These are phyloP conservation scores for Tragopan temminckii DNA, from an alignment of 2,797 vertebrate species.

Conservation along the genomic window DNA sequence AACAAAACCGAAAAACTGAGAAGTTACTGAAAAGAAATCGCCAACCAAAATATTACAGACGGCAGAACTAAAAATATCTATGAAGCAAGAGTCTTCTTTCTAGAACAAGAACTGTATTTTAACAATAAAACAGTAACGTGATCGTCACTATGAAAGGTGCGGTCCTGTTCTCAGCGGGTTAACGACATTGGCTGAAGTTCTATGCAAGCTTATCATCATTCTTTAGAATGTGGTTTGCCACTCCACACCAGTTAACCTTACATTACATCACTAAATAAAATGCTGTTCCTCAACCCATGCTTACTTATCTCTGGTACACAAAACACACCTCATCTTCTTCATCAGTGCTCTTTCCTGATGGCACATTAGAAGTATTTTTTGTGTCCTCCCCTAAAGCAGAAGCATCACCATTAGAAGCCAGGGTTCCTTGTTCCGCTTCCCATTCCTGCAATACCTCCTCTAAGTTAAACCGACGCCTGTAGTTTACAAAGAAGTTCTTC, in stretches of 20 bases:
- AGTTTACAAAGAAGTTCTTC: constrained; percentile 99
- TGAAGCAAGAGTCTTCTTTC: constrained; percentile 75
- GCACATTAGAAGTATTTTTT: constrained; percentile 93
- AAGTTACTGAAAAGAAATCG: constrained; percentile 77
- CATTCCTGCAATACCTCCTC: constrained; percentile 99
- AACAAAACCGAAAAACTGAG: constrained; percentile 67
- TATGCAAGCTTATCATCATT: constrained; percentile 77
- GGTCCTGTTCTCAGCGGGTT: constrained; percentile 65
- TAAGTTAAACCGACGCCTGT: constrained; percentile 98
- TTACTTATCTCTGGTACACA: constrained; percentile 84
- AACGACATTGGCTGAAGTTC: constrained; percentile 60
- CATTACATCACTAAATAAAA: constrained; percentile 77
- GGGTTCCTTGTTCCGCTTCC: constrained; percentile 98
- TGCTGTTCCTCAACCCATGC: constrained; percentile 82
- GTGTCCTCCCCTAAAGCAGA: constrained; percentile 93
- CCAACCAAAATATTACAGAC: constrained; percentile 67
- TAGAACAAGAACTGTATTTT: constrained; percentile 73
- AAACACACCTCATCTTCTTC: constrained; percentile 95
- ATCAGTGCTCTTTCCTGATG: constrained; percentile 96
- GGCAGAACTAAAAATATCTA: constrained; percentile 77
- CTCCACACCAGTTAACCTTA: constrained; percentile 79
- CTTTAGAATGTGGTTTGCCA: constrained; percentile 77
- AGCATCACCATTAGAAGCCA: constrained; percentile 92
- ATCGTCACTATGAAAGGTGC: constrained; percentile 64
- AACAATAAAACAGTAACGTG: constrained; percentile 66